phyloP scores from a whole-genome alignment of 2,113 vertebrate species.

The Parus major region DNA sequence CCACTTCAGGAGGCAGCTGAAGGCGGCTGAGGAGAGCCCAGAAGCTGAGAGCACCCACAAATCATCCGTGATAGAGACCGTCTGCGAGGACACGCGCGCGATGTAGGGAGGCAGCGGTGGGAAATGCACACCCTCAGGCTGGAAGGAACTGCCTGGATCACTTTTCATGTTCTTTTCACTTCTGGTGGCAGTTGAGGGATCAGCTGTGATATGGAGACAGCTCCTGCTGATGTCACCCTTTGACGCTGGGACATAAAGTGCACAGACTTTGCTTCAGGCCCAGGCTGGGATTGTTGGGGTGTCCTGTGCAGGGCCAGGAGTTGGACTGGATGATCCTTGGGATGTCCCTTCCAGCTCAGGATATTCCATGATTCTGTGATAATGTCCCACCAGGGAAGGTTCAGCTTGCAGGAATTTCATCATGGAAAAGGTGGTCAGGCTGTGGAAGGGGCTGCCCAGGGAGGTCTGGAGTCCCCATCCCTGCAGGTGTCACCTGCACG shows the following conservation, averaged over 20 bases:
- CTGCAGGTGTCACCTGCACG: neutral
- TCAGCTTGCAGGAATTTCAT: neutral
- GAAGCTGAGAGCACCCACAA: constrained; percentile 56
- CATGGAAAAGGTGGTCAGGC: neutral
- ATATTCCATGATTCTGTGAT: neutral
- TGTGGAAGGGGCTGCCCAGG: neutral
- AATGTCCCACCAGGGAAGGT: neutral
- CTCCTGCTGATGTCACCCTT: neutral
- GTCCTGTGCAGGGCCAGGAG: neutral
- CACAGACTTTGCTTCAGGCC: neutral
- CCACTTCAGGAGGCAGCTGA: constrained; percentile 7
- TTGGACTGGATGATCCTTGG: neutral
- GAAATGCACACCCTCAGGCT: rapidly evolving
- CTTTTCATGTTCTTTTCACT: neutral
- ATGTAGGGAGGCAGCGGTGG: rapidly evolving
- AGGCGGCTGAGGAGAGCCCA: neutral
- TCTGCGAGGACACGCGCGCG: rapidly evolving
- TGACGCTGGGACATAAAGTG: rapidly evolving
- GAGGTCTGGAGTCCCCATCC: neutral
- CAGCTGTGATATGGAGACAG: neutral
- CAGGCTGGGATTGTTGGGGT: neutral
- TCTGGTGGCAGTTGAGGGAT: neutral
- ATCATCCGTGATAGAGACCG: constrained; percentile 31
- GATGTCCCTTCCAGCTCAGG: neutral
- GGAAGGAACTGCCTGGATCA: neutral